These are phyloP conservation scores for Rapana venosa DNA, from an alignment of 2,888 invertebrate species.

Conservation along the genomic window DNA sequence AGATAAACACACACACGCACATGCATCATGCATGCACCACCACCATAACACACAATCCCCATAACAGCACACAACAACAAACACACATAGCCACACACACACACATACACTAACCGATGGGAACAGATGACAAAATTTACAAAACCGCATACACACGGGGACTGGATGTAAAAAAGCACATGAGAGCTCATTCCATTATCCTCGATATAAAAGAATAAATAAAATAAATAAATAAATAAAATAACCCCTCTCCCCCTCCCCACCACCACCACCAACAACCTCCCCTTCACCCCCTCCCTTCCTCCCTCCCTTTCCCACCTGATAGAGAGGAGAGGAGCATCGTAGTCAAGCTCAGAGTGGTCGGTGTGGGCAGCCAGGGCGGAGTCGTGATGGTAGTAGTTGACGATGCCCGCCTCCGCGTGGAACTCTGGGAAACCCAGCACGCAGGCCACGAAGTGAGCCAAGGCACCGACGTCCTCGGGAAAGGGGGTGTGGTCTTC, in stretches of 20 bases:
- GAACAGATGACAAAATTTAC: background rate
- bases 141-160: no score
- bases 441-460: slow-evolving; percentile 81
- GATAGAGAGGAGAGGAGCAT: slow-evolving; percentile 93
- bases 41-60: background rate
- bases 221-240: background rate
- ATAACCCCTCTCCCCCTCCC: background rate
- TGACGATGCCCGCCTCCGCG: slow-evolving; percentile 95
- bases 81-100: background rate
- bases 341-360: slow-evolving; percentile 91
- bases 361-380: slow-evolving; percentile 96
- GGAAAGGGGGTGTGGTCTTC: slow-evolving; percentile 84
- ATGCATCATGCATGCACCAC: background rate
- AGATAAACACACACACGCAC: background rate
- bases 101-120: background rate
- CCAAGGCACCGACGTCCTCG: slow-evolving; percentile 84
- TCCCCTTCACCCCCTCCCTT: background rate
- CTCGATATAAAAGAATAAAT: no score
- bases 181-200: no score
- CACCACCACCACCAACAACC: no score
- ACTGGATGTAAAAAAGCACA: no score
- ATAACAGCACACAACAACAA: background rate
- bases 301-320: slow-evolving; percentile 81
- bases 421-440: slow-evolving; percentile 68
- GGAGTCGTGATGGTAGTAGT: slow-evolving; percentile 95